Evolutionary conservation across 2,888 invertebrate species (phyloP).

Genomic region (Clepsis dumicolana): DNA sequence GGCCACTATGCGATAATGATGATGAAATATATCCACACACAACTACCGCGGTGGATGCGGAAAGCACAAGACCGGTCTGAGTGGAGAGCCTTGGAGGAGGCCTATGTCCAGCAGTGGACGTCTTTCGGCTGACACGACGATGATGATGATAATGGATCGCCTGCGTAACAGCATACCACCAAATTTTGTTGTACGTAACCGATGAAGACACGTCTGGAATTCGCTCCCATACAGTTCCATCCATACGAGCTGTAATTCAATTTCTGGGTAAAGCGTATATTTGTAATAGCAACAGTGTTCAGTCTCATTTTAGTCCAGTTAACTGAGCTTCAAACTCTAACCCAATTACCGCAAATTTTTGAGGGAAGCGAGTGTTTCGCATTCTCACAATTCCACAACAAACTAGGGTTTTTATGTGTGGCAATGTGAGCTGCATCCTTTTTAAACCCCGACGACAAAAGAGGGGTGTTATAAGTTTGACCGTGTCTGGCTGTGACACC

Average conservation of each 20-base stretch:
- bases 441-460: neutral
- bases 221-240: constrained; percentile 50
- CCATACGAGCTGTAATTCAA: constrained; percentile 71
- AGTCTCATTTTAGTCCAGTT: constrained; percentile 70
- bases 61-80: too few species aligned
- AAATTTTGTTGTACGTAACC: neutral
- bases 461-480: neutral
- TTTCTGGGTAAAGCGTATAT: constrained; percentile 72
- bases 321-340: constrained; percentile 68
- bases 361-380: constrained; percentile 48
- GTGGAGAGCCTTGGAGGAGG: too few species aligned
- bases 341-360: constrained; percentile 66
- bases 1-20: too few species aligned
- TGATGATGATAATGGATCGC: too few species aligned
- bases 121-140: too few species aligned
- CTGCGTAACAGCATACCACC: too few species aligned
- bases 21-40: too few species aligned
- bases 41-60: too few species aligned
- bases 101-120: too few species aligned
- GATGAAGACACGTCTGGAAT: constrained; percentile 26
- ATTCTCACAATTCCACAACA: constrained; percentile 33
- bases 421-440: constrained; percentile 17
- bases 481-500: too few species aligned
- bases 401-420: constrained; percentile 25
- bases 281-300: constrained; percentile 70